A percentile compares a stretch with the other conserved stretches of the same genome.
Evolutionary conservation across 2,888 invertebrate species (phyloP).

Genomic region (Ichneumoninae sp.): DNA sequence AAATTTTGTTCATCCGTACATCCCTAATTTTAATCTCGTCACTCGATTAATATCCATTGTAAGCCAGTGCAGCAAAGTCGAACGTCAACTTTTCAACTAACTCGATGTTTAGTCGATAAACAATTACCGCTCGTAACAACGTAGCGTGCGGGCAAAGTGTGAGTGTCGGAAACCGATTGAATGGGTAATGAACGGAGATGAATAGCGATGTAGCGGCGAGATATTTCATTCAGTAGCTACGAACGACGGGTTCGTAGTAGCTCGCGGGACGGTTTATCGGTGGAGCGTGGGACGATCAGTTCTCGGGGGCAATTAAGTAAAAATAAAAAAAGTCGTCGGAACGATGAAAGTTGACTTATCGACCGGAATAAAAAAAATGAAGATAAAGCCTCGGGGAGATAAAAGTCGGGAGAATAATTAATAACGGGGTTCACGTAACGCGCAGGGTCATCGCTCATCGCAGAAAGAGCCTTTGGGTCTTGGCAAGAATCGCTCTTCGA

Average conservation of each 20-base stretch:
- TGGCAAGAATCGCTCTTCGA: slow-evolving; percentile 54
- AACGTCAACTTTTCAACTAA: not conserved
- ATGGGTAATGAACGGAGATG: not conserved
- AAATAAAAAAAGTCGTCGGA: not conserved
- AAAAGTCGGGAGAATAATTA: slow-evolving; percentile 7
- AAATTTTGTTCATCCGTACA: too few species aligned
- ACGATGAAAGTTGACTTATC: not conserved
- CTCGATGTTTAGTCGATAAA: not conserved
- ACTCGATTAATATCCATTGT: not conserved
- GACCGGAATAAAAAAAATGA: not conserved
- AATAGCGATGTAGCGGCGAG: slow-evolving; percentile 2
- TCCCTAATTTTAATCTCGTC: not conserved
- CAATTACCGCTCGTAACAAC: not conserved
- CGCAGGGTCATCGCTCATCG: slow-evolving; percentile 18
- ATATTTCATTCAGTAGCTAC: slow-evolving; percentile 55
- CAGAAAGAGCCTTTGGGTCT: slow-evolving; percentile 20
- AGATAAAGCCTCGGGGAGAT: not conserved
- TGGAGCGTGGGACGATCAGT: slow-evolving; percentile 29
- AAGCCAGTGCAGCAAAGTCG: not conserved
- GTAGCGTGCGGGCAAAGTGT: not conserved
- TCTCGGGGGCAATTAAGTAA: slow-evolving; percentile 2
- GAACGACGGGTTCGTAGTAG: slow-evolving; percentile 30
- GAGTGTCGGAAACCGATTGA: not conserved
- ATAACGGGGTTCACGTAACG: slow-evolving; percentile 45
- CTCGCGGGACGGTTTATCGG: slow-evolving; percentile 4